These are phyloP conservation scores for Leiothrix lutea DNA, from an alignment of 2,113 vertebrate species.

Conservation along the genomic window DNA sequence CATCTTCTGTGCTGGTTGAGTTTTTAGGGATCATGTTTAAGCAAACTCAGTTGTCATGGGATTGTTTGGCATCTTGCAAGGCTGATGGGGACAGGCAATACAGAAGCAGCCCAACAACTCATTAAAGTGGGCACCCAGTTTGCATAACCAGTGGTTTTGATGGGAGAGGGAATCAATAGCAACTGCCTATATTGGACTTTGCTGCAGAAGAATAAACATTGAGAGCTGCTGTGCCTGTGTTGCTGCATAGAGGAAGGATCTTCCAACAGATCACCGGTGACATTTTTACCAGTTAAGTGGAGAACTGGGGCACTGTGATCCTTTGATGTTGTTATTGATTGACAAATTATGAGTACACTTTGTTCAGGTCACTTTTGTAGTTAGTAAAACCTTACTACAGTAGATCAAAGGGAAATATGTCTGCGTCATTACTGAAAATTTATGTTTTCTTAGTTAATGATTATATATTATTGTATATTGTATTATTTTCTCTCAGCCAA, in stretches of 20 bases:
- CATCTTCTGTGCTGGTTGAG: not conserved
- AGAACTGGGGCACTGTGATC: not conserved
- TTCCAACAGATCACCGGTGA: not conserved
- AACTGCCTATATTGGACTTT: not conserved
- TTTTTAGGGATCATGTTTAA: not conserved
- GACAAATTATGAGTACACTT: not conserved
- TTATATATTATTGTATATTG: not conserved
- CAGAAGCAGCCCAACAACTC: not conserved
- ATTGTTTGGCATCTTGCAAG: not conserved
- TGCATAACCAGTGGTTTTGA: not conserved
- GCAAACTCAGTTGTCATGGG: not conserved
- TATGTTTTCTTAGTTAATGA: not conserved
- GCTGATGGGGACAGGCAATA: not conserved
- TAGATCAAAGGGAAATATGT: not conserved
- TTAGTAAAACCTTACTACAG: not conserved
- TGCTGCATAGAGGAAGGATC: not conserved
- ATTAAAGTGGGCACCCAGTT: not conserved
- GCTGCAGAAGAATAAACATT: not conserved
- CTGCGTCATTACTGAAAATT: not conserved
- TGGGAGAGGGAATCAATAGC: not conserved
- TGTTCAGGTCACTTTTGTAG: not conserved
- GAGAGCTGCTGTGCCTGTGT: not conserved
- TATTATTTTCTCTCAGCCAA: not conserved
- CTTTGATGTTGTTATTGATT: not conserved
- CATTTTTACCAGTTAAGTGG: not conserved